These are phyloP conservation scores for Apodemia duryi DNA, from an alignment of 2,888 invertebrate species.

Conservation along the genomic window DNA sequence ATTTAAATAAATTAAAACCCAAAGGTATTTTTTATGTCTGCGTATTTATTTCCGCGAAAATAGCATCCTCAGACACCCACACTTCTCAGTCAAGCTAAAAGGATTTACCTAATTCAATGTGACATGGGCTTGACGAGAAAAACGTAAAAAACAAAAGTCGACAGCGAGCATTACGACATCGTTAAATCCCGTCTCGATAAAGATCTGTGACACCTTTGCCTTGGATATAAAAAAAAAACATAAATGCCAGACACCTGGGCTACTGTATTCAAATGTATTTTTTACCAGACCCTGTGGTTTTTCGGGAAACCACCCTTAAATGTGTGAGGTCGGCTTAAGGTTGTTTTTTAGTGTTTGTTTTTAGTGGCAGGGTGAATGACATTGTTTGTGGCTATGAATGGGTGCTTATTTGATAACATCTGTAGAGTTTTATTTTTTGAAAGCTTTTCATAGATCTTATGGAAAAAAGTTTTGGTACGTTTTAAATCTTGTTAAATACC, in stretches of 20 bases:
- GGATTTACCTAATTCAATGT: conserved; percentile 74
- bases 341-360: conserved; percentile 40
- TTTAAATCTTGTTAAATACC: conserved; percentile 11
- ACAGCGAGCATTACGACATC: conserved; percentile 66
- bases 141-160: conserved; percentile 55
- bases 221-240: conserved; percentile 37
- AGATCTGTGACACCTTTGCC: conserved; percentile 71
- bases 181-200: conserved; percentile 73
- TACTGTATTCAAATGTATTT: conserved; percentile 74
- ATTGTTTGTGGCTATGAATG: conserved; percentile 44
- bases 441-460: conserved; percentile 13
- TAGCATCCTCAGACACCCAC: conserved; percentile 42
- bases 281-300: conserved; percentile 54
- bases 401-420: conserved; percentile 43
- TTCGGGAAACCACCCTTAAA: conserved; percentile 55
- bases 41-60: conserved; percentile 11
- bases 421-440: conserved; percentile 21
- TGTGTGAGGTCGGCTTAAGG: conserved; percentile 60
- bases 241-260: conserved; percentile 53
- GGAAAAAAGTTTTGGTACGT: conserved; percentile 16
- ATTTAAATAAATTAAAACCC: conserved; percentile 11
- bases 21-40: background rate
- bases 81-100: conserved; percentile 60
- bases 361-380: conserved; percentile 45
- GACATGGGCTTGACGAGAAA: conserved; percentile 64